These are phyloP conservation scores for Ammodytes dubius DNA, from an alignment of 2,113 vertebrate species.

Conservation along the genomic window DNA sequence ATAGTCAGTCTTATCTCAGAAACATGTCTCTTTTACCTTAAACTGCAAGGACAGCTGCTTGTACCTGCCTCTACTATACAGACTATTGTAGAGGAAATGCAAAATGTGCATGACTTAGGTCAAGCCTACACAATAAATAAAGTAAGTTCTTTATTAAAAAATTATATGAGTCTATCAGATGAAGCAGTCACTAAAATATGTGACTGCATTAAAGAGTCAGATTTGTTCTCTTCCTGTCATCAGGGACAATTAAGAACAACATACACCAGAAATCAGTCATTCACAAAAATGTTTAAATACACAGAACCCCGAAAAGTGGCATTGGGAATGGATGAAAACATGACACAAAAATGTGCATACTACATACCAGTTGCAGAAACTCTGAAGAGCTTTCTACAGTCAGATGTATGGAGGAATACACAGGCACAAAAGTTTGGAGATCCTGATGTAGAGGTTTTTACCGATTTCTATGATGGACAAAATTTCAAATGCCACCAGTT, in stretches of 20 bases:
- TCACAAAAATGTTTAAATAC: neutral
- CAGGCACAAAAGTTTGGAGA: neutral
- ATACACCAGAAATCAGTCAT: conserved; percentile 26
- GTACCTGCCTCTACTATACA: conserved; percentile 66
- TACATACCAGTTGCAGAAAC: conserved; percentile 13
- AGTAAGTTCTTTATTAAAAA: conserved; percentile 41
- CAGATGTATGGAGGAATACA: conserved; percentile 9
- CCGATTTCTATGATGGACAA: too few species aligned
- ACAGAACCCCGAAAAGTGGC: conserved; percentile 50
- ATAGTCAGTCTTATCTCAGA: conserved; percentile 18
- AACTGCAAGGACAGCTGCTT: conserved; percentile 46
- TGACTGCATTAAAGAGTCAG: conserved; percentile 50
- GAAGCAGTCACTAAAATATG: conserved; percentile 47
- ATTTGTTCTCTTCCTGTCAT: conserved; percentile 58
- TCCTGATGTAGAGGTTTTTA: neutral
- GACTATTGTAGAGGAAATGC: conserved; percentile 54
- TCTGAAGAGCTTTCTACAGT: conserved; percentile 6
- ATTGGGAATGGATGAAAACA: conserved; percentile 47
- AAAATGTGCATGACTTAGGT: conserved; percentile 60
- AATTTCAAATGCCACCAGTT: too few species aligned
- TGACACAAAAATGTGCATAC: conserved; percentile 7
- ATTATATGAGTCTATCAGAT: conserved; percentile 42
- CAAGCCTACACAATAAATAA: conserved; percentile 54
- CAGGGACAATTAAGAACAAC: conserved; percentile 22
- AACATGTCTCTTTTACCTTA: conserved; percentile 58